Base-by-base conservation (phyloP, 1,140 invertebrate genomes). In the Zaprionus ornatus region DNA sequence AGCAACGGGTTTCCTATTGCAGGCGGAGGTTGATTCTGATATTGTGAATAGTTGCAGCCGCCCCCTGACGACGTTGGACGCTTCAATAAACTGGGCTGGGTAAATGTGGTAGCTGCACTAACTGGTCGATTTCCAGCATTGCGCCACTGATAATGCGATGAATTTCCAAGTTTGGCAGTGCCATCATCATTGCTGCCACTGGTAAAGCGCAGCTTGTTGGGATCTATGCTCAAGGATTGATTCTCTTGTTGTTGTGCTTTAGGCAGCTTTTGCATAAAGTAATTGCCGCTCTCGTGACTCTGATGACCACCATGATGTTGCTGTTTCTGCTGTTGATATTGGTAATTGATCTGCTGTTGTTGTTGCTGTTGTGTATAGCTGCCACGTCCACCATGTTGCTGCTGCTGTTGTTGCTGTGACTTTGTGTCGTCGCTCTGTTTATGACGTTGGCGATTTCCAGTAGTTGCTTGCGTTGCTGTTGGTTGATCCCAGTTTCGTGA, bases 401-500 rank as follows among this genome's bases (percentile, higher is more conserved):
- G 77, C 17, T 80, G 82, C 9, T 63, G 56, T 21, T 78, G 77
- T 7, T 87, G 67, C 48, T 77, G 66, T 7, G 40, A 55, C 55
- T 86, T 85, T 17, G 60, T 1, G 12, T 85, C 79, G 4, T 86
- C 83, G 37, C 61, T 72, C 25, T 66, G 42, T 35, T 88, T 84
- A 56, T 87, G 80, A 3, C 80, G 76, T 48, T 81, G 83, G 0
- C 70, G 63, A 60, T 9, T 67, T 35, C 55, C 68, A 40, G 21
- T 50, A 13, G 35, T 25, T 12, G 62, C 10, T 13, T 72, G 70
- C 13, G 65, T 25, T 27, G 59, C 45, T 12, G 35, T 32, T 1
- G 84, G 79, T 56, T 92, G 91, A 80, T 92, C 91, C 98, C 98
- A 99, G 70, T 95, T 95, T 75, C 95, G 95, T 68, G 94, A 92